Base-by-base conservation (phyloP, 2,113 vertebrate species). In the Polyodon spathula region DNA sequence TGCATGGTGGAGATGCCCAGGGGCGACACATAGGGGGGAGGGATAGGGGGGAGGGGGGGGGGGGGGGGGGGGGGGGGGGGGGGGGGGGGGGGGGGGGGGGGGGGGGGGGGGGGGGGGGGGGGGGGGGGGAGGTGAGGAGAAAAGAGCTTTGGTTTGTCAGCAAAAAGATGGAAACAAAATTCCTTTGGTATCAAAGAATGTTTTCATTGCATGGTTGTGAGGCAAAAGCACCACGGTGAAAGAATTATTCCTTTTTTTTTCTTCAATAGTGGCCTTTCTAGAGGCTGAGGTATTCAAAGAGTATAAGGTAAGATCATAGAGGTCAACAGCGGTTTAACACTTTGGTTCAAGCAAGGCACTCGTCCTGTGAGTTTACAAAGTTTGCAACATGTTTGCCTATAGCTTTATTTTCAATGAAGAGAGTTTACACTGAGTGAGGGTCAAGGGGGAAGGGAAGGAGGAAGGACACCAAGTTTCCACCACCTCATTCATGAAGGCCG, bases 261-360 rank as follows among this genome's bases (percentile, higher is more conserved):
- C 89, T 91, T 90, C 82, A 84, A 90, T 89, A 84, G 90, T 91
- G 93, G 93, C 95, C 96, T 88, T 94, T 93, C 89, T 86, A 93
- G 83, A 97, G 94, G 94, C 96, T 98, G 96, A 98, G 96, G 96
- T 98, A 98, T 97, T 97, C 93, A 89, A 90, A 94, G 88, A 94
- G 90, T 90, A 92, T 89, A 94, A 89, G 89, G 90, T 92, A 89
- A 96, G 79, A 87, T 74, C 77, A 74, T 76, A 88, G 94, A 98
- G 93, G 94, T 97, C 90, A 93, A 95, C 90, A 90, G 93, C 87
- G 93, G 95, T 97, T 94, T 92, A 93, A 98, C 93, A 93, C 94
- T 97, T 98, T 97, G 95, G 96, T 98, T 95, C 84, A 96, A 97
- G 93, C 93, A 98, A 97, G 96, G 96, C 96, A 98, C 96, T 97